Conservation (phyloP, 2,113 vertebrate species). For the Mobula birostris region DNA sequence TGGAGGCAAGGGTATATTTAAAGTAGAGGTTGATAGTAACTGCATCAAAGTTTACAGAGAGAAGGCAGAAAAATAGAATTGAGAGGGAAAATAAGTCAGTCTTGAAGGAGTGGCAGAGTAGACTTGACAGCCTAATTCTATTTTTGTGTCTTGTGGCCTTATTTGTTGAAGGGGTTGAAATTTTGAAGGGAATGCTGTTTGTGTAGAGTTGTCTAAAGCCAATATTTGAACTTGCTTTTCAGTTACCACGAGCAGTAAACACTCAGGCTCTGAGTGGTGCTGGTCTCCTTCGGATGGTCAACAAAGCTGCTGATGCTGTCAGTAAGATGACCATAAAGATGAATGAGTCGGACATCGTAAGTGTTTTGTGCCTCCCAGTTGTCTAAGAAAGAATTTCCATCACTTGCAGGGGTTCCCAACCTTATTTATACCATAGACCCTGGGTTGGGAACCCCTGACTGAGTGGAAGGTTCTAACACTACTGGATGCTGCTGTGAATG, state of each 20-base stretch:
- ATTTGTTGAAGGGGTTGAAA: neutral
- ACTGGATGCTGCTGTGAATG: neutral
- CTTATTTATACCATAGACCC: no score
- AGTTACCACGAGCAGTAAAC: constrained; percentile 84
- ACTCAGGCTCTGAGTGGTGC: constrained; percentile 94
- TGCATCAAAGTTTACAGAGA: no score
- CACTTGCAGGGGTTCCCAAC: neutral
- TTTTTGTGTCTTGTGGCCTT: no score
- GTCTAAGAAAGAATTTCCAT: neutral
- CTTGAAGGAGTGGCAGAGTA: no score
- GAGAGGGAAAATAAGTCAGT: no score
- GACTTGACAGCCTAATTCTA: no score
- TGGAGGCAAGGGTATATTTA: no score
- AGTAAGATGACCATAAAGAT: constrained; percentile 99
- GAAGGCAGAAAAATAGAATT: no score
- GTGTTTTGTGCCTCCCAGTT: constrained; percentile 41
- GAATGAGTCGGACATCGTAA: constrained; percentile 90
- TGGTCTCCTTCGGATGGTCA: constrained; percentile 95
- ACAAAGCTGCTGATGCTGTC: constrained; percentile 88
- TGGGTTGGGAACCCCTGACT: no score
- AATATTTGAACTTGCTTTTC: constrained; percentile 41
- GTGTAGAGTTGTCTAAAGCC: neutral
- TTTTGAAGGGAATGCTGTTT: neutral
- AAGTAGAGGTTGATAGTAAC: no score
- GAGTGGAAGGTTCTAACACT: neutral